Evolutionary conservation across 2,797 vertebrate species (phyloP).

Genomic region (Serranus cabrilla): DNA sequence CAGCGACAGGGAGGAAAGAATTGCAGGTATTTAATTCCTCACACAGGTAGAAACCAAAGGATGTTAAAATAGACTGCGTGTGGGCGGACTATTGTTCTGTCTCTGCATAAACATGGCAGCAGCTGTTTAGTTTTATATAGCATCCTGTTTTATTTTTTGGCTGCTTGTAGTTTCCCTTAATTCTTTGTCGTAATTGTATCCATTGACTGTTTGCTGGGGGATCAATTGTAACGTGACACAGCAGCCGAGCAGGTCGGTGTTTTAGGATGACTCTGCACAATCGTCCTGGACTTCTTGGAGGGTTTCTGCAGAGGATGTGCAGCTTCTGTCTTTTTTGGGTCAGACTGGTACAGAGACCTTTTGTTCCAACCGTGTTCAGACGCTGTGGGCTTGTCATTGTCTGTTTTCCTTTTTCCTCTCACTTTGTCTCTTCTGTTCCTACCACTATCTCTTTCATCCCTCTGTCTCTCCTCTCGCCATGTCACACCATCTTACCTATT

Average conservation of each 20-base stretch:
- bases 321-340: conserved; percentile 63
- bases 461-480: conserved; percentile 38
- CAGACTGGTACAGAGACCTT: conserved; percentile 67
- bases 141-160: conserved; percentile 18
- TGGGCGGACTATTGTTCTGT: conserved; percentile 58
- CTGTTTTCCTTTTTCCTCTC: conserved; percentile 37
- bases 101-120: conserved; percentile 54
- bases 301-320: conserved; percentile 43
- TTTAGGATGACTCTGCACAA: conserved; percentile 81
- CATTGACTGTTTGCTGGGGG: conserved; percentile 39
- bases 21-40: conserved; percentile 44
- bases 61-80: conserved; percentile 66
- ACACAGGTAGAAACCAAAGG: conserved; percentile 63
- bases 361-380: conserved; percentile 64
- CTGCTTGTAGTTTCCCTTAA: conserved; percentile 25
- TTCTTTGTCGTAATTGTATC: conserved; percentile 21
- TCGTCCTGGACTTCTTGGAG: conserved; percentile 41
- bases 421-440: conserved; percentile 25
- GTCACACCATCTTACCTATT: conserved; percentile 61
- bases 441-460: conserved; percentile 51
- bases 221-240: conserved; percentile 68
- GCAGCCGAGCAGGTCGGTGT: conserved; percentile 44
- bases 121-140: conserved; percentile 53
- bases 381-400: conserved; percentile 64
- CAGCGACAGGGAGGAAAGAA: conserved; percentile 25